phyloP scores from a whole-genome alignment of 2,113 vertebrate genomes.

The Platysternon megacephalum region DNA sequence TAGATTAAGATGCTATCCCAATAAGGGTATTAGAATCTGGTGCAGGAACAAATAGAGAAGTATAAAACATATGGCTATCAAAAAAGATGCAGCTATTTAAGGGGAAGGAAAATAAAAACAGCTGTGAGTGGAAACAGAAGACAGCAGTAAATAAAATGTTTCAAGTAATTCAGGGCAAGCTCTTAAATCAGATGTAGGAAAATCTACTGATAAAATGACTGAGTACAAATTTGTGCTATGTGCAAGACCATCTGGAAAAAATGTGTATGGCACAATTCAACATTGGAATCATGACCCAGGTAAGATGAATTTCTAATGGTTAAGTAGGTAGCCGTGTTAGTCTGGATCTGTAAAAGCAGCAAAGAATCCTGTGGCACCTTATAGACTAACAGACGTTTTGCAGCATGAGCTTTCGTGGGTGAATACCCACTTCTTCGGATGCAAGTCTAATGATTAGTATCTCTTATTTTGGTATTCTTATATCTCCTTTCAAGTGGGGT shows the following conservation, averaged over 20 bases:
- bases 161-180: fast-evolving
- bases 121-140: neutral
- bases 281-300: neutral
- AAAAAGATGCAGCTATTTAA: neutral
- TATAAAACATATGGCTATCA: neutral
- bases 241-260: neutral
- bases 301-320: neutral
- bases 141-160: neutral
- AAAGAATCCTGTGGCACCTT: too few species aligned
- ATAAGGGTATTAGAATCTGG: neutral
- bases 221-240: neutral
- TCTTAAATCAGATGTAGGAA: neutral
- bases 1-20: neutral
- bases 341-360: too few species aligned
- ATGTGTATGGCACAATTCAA: fast-evolving
- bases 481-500: neutral
- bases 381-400: too few species aligned
- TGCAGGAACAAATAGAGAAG: neutral
- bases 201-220: neutral
- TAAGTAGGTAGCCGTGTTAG: too few species aligned
- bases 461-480: neutral
- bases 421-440: too few species aligned
- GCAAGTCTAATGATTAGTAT: too few species aligned
- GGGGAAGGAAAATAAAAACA: neutral
- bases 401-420: too few species aligned